Conservation (phyloP, 2,888 invertebrate species). For the Germaria angustata region DNA sequence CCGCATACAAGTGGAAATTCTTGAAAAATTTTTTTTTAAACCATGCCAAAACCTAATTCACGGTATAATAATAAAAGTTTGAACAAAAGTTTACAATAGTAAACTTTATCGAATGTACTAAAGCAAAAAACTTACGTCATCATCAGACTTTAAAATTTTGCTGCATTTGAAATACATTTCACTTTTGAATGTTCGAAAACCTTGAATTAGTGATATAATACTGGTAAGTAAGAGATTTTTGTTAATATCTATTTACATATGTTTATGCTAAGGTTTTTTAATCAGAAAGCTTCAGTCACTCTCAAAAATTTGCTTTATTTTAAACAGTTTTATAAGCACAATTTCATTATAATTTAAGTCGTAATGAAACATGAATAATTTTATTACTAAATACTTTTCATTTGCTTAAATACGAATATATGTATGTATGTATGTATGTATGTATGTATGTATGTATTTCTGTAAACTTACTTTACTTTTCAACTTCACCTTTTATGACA, state of each 20-base stretch:
- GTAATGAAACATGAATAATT: not conserved
- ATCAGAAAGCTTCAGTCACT: not conserved
- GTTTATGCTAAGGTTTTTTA: not conserved
- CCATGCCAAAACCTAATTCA: no score
- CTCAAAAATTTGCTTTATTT: not conserved
- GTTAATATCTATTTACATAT: not conserved
- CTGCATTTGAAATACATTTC: no score
- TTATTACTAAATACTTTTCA: not conserved
- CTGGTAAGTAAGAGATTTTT: not conserved
- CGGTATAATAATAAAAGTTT: no score
- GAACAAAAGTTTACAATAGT: no score
- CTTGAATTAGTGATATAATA: not conserved
- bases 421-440: not conserved
- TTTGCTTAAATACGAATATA: not conserved
- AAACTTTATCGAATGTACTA: no score
- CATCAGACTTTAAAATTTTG: no score
- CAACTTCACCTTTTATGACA: slow-evolving; percentile 13
- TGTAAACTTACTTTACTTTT: slow-evolving; percentile 40
- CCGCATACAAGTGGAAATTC: no score
- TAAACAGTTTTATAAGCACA: not conserved
- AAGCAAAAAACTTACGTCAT: no score
- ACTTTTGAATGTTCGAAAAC: not conserved
- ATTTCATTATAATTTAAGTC: not conserved
- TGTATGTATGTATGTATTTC: not conserved
- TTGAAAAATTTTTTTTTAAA: not conserved